Base-by-base conservation (phyloP, 2,888 invertebrate genomes). In the Pterostichus niger region DNA sequence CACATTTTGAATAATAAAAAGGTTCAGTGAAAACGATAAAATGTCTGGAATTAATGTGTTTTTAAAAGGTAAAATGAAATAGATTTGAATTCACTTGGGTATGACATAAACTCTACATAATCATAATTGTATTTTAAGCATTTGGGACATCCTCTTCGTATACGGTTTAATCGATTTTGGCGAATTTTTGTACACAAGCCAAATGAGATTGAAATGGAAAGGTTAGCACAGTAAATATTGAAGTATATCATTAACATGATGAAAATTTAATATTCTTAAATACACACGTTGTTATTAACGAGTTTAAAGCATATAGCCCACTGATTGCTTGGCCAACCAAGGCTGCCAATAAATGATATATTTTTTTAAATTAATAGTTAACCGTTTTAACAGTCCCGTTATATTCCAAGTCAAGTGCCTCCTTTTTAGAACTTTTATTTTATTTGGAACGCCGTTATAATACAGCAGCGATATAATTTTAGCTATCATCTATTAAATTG, bases 311-410 rank as follows among this genome's bases (percentile, higher is more conserved):
- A 24, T 24, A 24, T 24, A 24, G 24, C 24, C 24, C 24, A 24
- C 24, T 24, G 24, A 24, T 56, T 56, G 24, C 15, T 10, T 59
- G 31, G 24, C 17, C 11, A 17, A 17, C 7, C 24, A 64, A 71
- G 68, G 24, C 13, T 71, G 44, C 68, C 9, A 71, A 76, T 76
- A 76, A 76, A 33, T 54, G 35, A 52, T 76, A 40, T 54, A 52
- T 76, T 56, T 54, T 73, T 54, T 44, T 64, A 64, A 71, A 76
- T 15, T 54, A 75, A 75, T 52, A 75, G n/a, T n/a, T 76, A 76
- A 76, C 76, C 35, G 76, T 76, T 76, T 68, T 68, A 68, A n/a
- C 15, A 68, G 15, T 35, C 31, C 68, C 68, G 68, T 68, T 68
- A 68, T 56, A 56, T 52, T 75, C 7, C 31, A 24, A 11, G 75